phyloP scores from a whole-genome alignment of 2,888 invertebrate genomes.

The Antheraea yamamai region DNA sequence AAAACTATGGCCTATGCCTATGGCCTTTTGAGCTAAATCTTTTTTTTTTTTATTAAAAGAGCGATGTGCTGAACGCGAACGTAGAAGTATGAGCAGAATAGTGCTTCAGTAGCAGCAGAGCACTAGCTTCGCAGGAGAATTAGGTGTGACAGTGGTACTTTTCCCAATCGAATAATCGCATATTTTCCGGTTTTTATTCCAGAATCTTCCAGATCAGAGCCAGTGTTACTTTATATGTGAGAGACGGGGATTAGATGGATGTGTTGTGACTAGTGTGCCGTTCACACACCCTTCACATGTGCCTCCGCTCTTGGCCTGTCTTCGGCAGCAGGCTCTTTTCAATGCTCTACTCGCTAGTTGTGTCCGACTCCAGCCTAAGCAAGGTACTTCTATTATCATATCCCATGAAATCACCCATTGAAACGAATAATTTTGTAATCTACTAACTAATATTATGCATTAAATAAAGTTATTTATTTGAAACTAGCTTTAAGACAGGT shows the following conservation, averaged over 20 bases:
- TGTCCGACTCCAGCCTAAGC: slow-evolving; percentile 90
- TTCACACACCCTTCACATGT: slow-evolving; percentile 97
- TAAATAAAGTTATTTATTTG: too few species aligned
- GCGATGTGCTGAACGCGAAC: too few species aligned
- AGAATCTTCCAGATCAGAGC: slow-evolving; percentile 95
- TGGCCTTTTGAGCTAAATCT: too few species aligned
- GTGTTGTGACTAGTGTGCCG: slow-evolving; percentile 90
- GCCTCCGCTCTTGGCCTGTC: slow-evolving; percentile 90
- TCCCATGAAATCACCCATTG: not conserved
- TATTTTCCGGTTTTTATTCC: slow-evolving; percentile 24
- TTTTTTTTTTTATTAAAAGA: too few species aligned
- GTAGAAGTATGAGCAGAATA: too few species aligned
- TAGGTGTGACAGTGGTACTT: too few species aligned
- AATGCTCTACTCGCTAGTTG: slow-evolving; percentile 95
- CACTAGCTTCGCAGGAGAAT: too few species aligned
- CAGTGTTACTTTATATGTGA: slow-evolving; percentile 97
- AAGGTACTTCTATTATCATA: slow-evolving; percentile 78
- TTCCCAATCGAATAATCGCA: not conserved
- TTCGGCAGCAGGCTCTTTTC: slow-evolving; percentile 95
- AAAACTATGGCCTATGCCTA: too few species aligned
- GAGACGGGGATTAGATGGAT: slow-evolving; percentile 86
- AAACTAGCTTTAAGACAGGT: not conserved
- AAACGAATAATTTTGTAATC: too few species aligned
- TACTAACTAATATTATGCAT: too few species aligned
- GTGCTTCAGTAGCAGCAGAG: too few species aligned